Evolutionary conservation across 2,888 invertebrate species (phyloP), one percentile per base, ranked within the genome.

Genomic region (Tenthredo scrophulariae): DNA sequence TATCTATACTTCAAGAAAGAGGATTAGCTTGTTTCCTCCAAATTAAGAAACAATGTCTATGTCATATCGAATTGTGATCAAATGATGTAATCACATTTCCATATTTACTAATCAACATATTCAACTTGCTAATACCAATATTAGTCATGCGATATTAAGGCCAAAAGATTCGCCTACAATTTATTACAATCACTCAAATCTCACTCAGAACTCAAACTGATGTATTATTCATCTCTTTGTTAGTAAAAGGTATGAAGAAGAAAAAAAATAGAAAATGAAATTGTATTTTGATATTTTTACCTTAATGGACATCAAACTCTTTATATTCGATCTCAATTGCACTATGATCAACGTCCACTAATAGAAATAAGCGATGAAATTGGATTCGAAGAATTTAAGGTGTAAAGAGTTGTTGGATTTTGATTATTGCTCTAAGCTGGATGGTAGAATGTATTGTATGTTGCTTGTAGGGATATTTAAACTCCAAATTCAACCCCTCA

Each of bases 101-200:
- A 77, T 54, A 29, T 15, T n/a, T 18, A 50, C 22, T 77, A 75
- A n/a, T 46, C 75, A 43, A 50, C 70, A 40, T 37, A 72, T 72
- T 58, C 58, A 58, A 9, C n/a, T 67, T n/a, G n/a, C n/a, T n/a
- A 37, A 37, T 43, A 26, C 46, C 18, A 46, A 50, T 54, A 50
- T 50, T 50, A 10, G 77, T 77, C 77, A 54, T 54, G 5, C 29
- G 40, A 62, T 62, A 40, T 80, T 80, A n/a, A 40, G 62, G 40
- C 40, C 13, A 80, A 62, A 62, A 26, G 6, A 58, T 62, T 80
- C 80, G 80, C 80, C 62, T n/a, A 80, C 62, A 13, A 62, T 62
- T 40, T 67, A 29, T 50, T 77, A 18, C n/a, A 29, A 50, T 77
- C n/a, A 75, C 33, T 75, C n/a, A n/a, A 50, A 50, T 43, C 18